Evolutionary conservation across 2,888 invertebrate genomes (phyloP).

Genomic region (Lissocephala sabroskyi): DNA sequence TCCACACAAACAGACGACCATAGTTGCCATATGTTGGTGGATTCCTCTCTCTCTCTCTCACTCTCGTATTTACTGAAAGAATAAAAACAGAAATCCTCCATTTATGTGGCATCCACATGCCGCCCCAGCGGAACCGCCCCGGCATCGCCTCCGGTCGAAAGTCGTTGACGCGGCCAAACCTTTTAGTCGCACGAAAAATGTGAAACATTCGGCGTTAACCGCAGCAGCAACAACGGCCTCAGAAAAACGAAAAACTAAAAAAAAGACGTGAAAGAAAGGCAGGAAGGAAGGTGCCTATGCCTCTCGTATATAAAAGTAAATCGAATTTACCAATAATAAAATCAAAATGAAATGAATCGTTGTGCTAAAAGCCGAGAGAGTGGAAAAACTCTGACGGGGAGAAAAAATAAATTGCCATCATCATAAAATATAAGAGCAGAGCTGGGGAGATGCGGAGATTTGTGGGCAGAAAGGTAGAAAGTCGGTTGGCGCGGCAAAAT

Average conservation of each 20-base stretch:
- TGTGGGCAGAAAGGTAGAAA: neutral
- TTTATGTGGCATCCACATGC: too few species aligned
- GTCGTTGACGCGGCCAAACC: conserved; percentile 28
- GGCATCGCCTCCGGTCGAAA: too few species aligned
- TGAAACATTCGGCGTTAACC: conserved; percentile 31
- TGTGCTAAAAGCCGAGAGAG: conserved; percentile 33
- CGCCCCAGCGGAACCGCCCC: too few species aligned
- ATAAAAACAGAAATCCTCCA: neutral
- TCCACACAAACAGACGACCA: too few species aligned
- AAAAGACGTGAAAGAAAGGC: conserved; percentile 1
- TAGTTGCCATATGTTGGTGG: too few species aligned
- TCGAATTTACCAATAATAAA: conserved; percentile 50
- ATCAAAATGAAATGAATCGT: conserved; percentile 57
- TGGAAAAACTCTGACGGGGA: conserved; percentile 28
- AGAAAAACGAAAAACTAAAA: conserved; percentile 5
- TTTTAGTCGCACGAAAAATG: conserved; percentile 66
- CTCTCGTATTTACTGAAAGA: too few species aligned
- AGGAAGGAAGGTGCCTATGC: neutral
- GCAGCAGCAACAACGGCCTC: conserved; percentile 4
- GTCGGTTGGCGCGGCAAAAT: conserved; percentile 9
- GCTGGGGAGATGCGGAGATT: neutral
- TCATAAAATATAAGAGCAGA: conserved; percentile 14
- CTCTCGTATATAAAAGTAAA: neutral
- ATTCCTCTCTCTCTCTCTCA: too few species aligned
- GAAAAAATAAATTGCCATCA: conserved; percentile 39